Percentiles rank a stretch among this genome's conserved stretches.
These are phyloP conservation scores for Periphyllus acericola DNA, from an alignment of 2,888 invertebrate species.

Conservation along the genomic window DNA sequence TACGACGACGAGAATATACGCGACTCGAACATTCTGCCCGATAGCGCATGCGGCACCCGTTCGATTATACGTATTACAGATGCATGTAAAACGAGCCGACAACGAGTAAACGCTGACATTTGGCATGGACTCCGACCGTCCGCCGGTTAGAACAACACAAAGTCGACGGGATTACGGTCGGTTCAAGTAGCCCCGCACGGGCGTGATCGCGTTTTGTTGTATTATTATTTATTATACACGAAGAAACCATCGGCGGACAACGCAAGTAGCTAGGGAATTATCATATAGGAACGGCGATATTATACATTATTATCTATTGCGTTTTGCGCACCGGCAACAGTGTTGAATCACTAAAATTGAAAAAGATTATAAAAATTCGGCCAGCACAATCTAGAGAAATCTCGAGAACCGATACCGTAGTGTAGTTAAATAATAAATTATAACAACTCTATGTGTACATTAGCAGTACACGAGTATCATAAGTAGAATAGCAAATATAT, in stretches of 20 bases:
- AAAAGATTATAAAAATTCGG: no score
- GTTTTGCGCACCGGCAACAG: not conserved
- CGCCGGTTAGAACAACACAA: not conserved
- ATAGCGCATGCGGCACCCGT: not conserved
- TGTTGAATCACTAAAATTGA: no score
- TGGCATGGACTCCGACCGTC: not conserved
- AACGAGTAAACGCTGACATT: conserved; percentile 38
- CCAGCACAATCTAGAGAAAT: no score
- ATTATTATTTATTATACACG: not conserved
- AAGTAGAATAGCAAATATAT: no score
- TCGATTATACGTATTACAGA: conserved; percentile 4
- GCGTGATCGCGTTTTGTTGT: not conserved
- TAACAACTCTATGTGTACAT: no score
- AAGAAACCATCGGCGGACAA: not conserved
- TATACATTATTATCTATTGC: conserved; percentile 6
- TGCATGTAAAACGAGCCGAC: conserved; percentile 34
- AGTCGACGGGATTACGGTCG: not conserved
- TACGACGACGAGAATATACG: not conserved
- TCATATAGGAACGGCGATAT: not conserved
- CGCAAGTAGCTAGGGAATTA: not conserved
- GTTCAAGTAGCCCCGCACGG: not conserved
- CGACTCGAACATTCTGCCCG: no score
- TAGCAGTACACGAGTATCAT: no score
- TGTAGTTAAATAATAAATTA: no score
- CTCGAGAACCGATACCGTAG: no score